Base-by-base conservation (phyloP, 2,113 vertebrate genomes). In the Anguilla rostrata region DNA sequence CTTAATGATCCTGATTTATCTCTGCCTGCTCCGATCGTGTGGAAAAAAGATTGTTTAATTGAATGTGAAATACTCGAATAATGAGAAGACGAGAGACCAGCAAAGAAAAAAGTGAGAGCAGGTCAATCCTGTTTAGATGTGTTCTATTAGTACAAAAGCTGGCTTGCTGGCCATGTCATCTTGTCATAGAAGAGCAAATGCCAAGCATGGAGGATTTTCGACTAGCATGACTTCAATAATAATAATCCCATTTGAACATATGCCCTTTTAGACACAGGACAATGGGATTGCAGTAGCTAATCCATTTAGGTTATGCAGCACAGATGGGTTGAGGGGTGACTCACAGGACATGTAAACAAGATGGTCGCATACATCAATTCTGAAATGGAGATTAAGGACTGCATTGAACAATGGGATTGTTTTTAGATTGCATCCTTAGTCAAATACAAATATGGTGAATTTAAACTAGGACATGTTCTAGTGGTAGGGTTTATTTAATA, bases 1-100 rank as follows among this genome's bases (percentile, higher is more conserved):
- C 5, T 46, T 84, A 46, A 14, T 34, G 82, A 83, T 86, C 49
- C 66, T 84, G 84, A 86, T 79, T 89, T 81, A 84, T 89, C 83
- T 57, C 49, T 40, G 53, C 66, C 26, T 39, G 66, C 66, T 88
- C 57, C 43, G 57, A 79, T 71, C 39, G 63, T 81, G 57, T 66
- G 56, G 39, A 39, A 86, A 63, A 40, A 81, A 82, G 85, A 92
- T 53, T 12, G 49, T 92, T 87, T 92, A 91, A 94, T 94, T 92
- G 93, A 90, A 90, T 1, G 1, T 57, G 86, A 86, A 81, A 78
- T 0, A 39, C 84, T 89, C 86, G 87, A 90, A 90, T 87, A 89
- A 91, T 34, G 71, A 34, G n/a, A 75, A 34, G n/a, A 75, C 71
- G 3, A 75, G 12, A 12, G 12, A 2, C 71, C 34, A 75, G n/a